phyloP scores from a whole-genome alignment of 2,113 vertebrate genomes.

The Xyrauchen texanus region DNA sequence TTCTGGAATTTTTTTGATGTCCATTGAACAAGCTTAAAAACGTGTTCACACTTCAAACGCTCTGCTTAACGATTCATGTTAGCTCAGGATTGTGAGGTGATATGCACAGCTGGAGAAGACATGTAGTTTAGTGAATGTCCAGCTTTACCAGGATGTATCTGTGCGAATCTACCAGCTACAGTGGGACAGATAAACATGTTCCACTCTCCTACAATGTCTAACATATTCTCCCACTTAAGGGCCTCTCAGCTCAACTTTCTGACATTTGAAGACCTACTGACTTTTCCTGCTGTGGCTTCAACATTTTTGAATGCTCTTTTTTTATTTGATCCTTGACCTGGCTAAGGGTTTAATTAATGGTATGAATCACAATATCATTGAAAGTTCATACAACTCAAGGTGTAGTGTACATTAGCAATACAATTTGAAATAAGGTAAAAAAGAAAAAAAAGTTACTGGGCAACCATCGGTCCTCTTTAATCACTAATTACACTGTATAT shows the following conservation, averaged over 20 bases:
- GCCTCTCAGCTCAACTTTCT: neutral
- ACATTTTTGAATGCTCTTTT: neutral
- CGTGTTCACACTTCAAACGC: neutral
- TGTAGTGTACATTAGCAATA: too few species aligned
- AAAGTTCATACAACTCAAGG: too few species aligned
- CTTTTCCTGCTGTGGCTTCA: neutral
- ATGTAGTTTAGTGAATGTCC: neutral
- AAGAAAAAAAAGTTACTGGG: too few species aligned
- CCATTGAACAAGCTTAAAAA: neutral
- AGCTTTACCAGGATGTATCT: too few species aligned
- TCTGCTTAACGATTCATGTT: neutral
- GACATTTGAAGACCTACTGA: neutral
- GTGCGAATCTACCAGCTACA: too few species aligned
- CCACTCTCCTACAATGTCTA: neutral
- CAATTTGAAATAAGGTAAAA: too few species aligned
- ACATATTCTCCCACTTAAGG: neutral
- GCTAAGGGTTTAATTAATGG: too few species aligned
- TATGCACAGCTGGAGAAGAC: neutral
- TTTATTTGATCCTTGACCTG: neutral
- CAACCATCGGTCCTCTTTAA: too few species aligned
- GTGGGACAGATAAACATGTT: too few species aligned
- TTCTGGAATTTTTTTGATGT: constrained; percentile 2
- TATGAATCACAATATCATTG: too few species aligned
- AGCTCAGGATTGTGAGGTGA: neutral
- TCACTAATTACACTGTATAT: too few species aligned